Conservation (phyloP, 2,113 vertebrate species). For the Mus musculus region GRCm39 chr13:25171001-25171500, state of each 20-base stretch:
- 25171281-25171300: not conserved
- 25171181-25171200: not conserved
- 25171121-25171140: not conserved
- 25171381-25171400: not conserved
- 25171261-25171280: not conserved
- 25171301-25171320: not conserved
- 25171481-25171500: not conserved
- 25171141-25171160: fast-evolving
- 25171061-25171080: not conserved
- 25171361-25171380: fast-evolving
- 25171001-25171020: conserved; percentile 86
- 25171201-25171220: not conserved
- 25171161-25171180: not conserved
- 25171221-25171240: not conserved
- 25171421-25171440: not conserved
- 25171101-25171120: not conserved
- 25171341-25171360: not conserved
- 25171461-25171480: not conserved
- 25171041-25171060: conserved; percentile 77
- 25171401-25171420: not conserved
- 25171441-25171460: not conserved
- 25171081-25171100: not conserved
- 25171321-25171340: too few species aligned
- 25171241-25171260: not conserved
- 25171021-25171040: conserved; percentile 83